A percentile compares a stretch with the other conserved stretches of the same genome.
Conservation (phyloP, 1,140 invertebrate genomes). For the Lasioglossum albipes region DNA sequence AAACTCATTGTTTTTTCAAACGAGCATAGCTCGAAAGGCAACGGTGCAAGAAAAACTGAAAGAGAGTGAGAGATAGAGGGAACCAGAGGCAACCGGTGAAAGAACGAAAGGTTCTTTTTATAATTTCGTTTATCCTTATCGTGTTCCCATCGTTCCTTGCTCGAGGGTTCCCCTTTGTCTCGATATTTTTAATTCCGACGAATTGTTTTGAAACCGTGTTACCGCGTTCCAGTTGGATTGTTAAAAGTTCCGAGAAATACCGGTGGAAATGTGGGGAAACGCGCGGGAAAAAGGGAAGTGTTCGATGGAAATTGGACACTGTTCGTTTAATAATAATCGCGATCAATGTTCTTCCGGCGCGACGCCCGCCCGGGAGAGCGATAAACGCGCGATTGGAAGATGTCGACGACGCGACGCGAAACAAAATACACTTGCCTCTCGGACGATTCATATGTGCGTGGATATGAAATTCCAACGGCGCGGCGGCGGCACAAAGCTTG, state of each 20-base stretch:
- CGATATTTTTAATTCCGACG: constrained; percentile 49
- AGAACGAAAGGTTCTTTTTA: constrained; percentile 26
- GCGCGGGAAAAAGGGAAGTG: background rate
- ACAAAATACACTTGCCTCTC: too few species aligned
- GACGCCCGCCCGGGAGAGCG: too few species aligned
- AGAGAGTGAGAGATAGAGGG: background rate
- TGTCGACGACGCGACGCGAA: too few species aligned
- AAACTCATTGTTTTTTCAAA: background rate
- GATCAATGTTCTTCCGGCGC: background rate
- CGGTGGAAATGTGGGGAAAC: background rate
- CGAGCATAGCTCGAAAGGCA: background rate
- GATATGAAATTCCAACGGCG: too few species aligned
- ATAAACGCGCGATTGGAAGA: too few species aligned
- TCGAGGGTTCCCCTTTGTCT: constrained; percentile 33
- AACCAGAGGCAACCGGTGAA: background rate
- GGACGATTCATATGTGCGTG: too few species aligned
- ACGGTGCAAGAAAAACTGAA: too few species aligned
- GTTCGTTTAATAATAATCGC: constrained; percentile 27
- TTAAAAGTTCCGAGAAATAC: constrained; percentile 11
- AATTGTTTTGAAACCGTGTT: constrained; percentile 57
- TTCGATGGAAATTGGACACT: too few species aligned
- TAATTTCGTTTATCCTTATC: constrained; percentile 49
- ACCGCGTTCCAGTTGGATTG: constrained; percentile 48
- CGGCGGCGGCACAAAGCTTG: too few species aligned
- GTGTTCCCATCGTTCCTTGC: constrained; percentile 10